phyloP scores from a whole-genome alignment of 2,888 invertebrate genomes.

The Tinea semifulvella region DNA sequence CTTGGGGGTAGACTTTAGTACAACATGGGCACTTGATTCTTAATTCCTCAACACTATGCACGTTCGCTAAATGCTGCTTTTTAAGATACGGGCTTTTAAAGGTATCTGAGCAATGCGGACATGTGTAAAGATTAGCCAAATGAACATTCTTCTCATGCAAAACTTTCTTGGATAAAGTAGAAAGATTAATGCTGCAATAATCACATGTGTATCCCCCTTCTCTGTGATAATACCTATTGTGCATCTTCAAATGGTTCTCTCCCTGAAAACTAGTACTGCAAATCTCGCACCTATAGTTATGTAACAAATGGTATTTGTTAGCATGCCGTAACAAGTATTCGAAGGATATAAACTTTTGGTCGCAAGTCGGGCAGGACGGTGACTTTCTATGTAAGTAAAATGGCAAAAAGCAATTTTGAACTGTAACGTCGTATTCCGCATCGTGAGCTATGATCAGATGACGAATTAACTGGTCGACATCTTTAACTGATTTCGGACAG shows the following conservation, averaged over 20 bases:
- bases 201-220: constrained; percentile 52
- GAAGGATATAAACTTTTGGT: constrained; percentile 52
- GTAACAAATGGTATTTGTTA: constrained; percentile 50
- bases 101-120: constrained; percentile 50
- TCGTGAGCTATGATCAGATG: constrained; percentile 57
- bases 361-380: constrained; percentile 48
- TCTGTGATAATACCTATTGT: constrained; percentile 52
- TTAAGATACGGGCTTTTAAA: constrained; percentile 56
- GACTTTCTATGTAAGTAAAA: constrained; percentile 50
- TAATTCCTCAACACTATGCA: constrained; percentile 51
- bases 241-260: constrained; percentile 57
- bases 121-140: constrained; percentile 41
- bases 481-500: constrained; percentile 33
- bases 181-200: constrained; percentile 56
- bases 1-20: constrained; percentile 55
- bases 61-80: constrained; percentile 50
- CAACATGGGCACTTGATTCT: constrained; percentile 56
- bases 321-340: constrained; percentile 52
- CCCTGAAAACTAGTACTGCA: constrained; percentile 59
- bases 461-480: constrained; percentile 48
- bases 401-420: constrained; percentile 50
- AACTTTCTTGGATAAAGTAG: constrained; percentile 51
- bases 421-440: constrained; percentile 49
- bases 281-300: constrained; percentile 57
- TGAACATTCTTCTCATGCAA: constrained; percentile 55